phyloP scores from a whole-genome alignment of 2,888 invertebrate species.

The Strigamia transsilvanica region DNA sequence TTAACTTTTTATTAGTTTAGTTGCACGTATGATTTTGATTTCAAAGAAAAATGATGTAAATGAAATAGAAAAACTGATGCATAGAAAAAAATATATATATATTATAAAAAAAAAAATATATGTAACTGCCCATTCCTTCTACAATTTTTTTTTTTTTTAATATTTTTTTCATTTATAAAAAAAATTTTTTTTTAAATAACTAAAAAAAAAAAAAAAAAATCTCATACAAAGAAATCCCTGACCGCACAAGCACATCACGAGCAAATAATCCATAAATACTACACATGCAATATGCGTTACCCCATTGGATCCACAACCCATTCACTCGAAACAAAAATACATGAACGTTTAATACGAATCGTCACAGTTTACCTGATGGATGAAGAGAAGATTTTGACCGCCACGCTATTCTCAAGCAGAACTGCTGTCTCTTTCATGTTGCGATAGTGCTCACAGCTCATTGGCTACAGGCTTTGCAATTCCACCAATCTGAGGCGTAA shows the following conservation, averaged over 20 bases:
- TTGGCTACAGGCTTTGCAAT: slow-evolving; percentile 31
- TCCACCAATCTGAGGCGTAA: slow-evolving; percentile 39
- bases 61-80: background rate
- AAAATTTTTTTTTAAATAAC: background rate
- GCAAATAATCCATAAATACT: background rate
- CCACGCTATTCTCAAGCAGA: slow-evolving; percentile 27
- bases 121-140: background rate
- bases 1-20: background rate
- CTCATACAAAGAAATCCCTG: slow-evolving; percentile 14
- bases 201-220: background rate
- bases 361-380: slow-evolving; percentile 38
- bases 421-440: slow-evolving; percentile 41
- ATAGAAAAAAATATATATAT: background rate
- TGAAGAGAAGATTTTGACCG: slow-evolving; percentile 37
- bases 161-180: background rate
- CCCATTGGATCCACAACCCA: background rate
- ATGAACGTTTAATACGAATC: slow-evolving; percentile 24
- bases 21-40: too few relatives aligned
- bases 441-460: slow-evolving; percentile 33
- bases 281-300: background rate
- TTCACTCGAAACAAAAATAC: slow-evolving; percentile 25
- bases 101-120: background rate
- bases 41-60: background rate
- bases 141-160: background rate
- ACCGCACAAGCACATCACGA: background rate